Percentiles rank a stretch among this genome's conserved stretches.
Conservation (phyloP, 2,797 vertebrate genomes). For the Masticophis lateralis region DNA sequence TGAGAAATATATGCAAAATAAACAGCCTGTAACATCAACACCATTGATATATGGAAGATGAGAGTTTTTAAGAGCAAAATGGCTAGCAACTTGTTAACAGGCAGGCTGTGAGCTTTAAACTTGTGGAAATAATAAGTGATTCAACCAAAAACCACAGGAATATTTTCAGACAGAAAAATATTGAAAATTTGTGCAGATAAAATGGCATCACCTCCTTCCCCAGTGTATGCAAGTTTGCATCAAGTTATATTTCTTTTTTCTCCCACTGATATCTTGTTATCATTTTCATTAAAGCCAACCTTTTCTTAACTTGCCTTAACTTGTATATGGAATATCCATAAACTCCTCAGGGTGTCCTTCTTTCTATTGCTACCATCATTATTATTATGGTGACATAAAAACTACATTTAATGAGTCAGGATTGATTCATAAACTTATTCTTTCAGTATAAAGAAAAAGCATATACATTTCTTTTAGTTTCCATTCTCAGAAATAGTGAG, state of each 20-base stretch:
- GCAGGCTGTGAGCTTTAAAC: constrained; percentile 36
- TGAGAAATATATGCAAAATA: constrained; percentile 56
- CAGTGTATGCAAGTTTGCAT: not conserved
- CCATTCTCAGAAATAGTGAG: not conserved
- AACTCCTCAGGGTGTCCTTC: not conserved
- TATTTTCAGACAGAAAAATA: not conserved
- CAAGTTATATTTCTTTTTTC: not conserved
- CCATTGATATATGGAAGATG: constrained; percentile 65
- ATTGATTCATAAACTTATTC: constrained; percentile 31
- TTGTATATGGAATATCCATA: not conserved
- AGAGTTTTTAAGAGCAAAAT: constrained; percentile 61
- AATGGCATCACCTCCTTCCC: not conserved
- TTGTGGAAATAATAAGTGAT: constrained; percentile 8
- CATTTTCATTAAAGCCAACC: constrained; percentile 6
- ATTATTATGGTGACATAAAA: not conserved
- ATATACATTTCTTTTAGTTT: not conserved
- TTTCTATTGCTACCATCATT: not conserved
- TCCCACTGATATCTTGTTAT: not conserved
- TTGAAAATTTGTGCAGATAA: not conserved
- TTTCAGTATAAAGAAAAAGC: not conserved
- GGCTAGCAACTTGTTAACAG: constrained; percentile 45
- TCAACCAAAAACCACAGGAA: constrained; percentile 18
- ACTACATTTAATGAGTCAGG: constrained; percentile 19
- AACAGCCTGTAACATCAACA: constrained; percentile 66
- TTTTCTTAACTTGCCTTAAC: not conserved